Conservation (phyloP, 2,113 vertebrate species). For the Oenanthe melanoleuca region DNA sequence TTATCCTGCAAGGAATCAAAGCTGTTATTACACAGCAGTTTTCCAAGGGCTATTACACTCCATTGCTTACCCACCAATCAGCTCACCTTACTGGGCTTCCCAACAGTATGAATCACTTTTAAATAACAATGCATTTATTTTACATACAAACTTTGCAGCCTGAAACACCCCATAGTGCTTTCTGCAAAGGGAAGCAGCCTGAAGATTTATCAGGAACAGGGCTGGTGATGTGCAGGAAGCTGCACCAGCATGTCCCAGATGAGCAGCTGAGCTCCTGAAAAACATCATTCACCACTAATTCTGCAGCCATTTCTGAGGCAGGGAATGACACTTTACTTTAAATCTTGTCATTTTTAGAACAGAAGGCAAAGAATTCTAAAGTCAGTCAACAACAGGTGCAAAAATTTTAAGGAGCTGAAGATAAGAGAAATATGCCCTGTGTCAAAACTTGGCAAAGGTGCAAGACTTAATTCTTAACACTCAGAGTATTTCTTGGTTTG, state of each 20-base stretch:
- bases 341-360: not conserved
- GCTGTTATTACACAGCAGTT: conserved; percentile 7
- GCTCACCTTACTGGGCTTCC: conserved; percentile 1
- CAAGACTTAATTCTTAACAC: not conserved
- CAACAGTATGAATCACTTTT: conserved; percentile 20
- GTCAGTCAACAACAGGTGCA: not conserved
- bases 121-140: conserved; percentile 50
- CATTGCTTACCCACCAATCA: conserved; percentile 41
- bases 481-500: not conserved
- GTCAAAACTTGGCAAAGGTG: not conserved
- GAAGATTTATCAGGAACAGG: not conserved
- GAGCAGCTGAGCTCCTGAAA: not conserved
- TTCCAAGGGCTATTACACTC: conserved; percentile 36
- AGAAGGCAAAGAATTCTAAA: not conserved
- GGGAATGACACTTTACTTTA: not conserved
- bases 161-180: not conserved
- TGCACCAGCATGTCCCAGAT: not conserved
- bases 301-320: not conserved
- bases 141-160: conserved; percentile 28
- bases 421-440: not conserved
- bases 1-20: conserved; percentile 42
- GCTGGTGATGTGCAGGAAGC: not conserved
- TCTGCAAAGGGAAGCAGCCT: not conserved
- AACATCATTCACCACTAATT: not conserved
- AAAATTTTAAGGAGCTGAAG: not conserved